A percentile compares a stretch with the other conserved stretches of the same genome.
Conservation (phyloP, 2,888 invertebrate genomes). For the Mylabris sibirica region DNA sequence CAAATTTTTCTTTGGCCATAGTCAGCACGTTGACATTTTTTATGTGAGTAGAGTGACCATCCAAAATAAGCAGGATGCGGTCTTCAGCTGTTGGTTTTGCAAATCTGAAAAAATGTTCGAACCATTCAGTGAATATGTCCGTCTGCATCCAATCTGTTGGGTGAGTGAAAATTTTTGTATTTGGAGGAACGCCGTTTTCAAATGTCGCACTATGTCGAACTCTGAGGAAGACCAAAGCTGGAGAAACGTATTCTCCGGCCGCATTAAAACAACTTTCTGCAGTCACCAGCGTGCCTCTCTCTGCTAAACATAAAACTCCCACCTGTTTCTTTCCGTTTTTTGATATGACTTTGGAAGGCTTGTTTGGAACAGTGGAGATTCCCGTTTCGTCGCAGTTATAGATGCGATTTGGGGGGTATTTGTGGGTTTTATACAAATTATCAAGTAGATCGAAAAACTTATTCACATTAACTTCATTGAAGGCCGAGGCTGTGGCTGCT, state of each 20-base stretch:
- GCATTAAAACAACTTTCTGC: conserved; percentile 20
- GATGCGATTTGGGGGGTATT: too few relatives aligned
- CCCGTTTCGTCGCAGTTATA: too few relatives aligned
- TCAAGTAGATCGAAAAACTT: background rate
- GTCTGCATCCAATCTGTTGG: conserved; percentile 48
- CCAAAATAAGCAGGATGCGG: conserved; percentile 36
- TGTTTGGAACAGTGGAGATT: too few relatives aligned
- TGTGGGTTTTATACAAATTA: too few relatives aligned
- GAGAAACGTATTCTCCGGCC: background rate
- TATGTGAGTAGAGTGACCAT: conserved; percentile 40
- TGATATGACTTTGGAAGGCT: too few relatives aligned
- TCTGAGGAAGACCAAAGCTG: background rate
- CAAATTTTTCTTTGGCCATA: conserved; percentile 20
- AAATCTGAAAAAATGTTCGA: conserved; percentile 34
- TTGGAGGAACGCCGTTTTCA: conserved; percentile 34
- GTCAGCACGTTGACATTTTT: background rate
- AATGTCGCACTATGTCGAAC: conserved; percentile 14
- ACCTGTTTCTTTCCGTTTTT: conserved; percentile 19
- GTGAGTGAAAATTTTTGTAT: conserved; percentile 44
- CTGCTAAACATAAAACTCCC: conserved; percentile 17
- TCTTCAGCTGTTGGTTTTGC: conserved; percentile 31
- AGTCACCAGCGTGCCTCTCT: conserved; percentile 21
- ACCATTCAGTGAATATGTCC: conserved; percentile 27
- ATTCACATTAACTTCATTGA: background rate
- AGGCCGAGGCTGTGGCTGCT: background rate